Evolutionary conservation across 2,113 vertebrate genomes (phyloP), one percentile per base, ranked within the genome.

Genomic region (Fregata magnificens): DNA sequence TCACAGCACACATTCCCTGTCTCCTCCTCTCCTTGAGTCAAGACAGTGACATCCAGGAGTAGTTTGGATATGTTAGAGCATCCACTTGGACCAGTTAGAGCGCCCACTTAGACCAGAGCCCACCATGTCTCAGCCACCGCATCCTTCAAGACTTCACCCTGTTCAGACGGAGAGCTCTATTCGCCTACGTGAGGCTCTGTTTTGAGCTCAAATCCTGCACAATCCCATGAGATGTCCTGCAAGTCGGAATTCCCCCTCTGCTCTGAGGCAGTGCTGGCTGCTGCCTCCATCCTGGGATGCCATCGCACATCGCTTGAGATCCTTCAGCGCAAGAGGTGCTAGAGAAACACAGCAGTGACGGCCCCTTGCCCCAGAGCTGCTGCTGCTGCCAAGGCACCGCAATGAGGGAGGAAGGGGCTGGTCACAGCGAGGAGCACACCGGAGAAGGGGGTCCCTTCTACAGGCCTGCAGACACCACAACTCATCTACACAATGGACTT

Each of bases 401-500:
- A 80, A 55, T 19, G 59, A 90, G 52, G 67, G 79, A 83, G 72
- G 55, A 70, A 82, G 61, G 78, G 82, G 83, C 95, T 58, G 74
- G 91, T 83, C 44, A 70, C 36, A 80, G 67, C 10, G 0, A 40
- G 44, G 83, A 86, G 79, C 89, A 85, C 80, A 85, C 79, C 40
- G 7, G 83, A 95, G 88, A 94, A 95, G 77, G 88, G 83, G 52
- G 50, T n/a, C 95, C 86, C 98, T 98, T 97, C 98, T 98, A 97
- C 98, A 95, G 98, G 94, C 97, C 98, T 98, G 98, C 98, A 97
- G 98, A 99, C 98, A 98, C 98, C 98, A 97, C 96, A 97, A 98
- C 97, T 98, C 98, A 97, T 95, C 98, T 98, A 98, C 98, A 96
- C 97, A 98, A 98, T 95, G 92, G 96, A 98, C 98, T 99, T 98